Conservation (phyloP, 2,888 invertebrate species). For the Amphipoea lucens region DNA sequence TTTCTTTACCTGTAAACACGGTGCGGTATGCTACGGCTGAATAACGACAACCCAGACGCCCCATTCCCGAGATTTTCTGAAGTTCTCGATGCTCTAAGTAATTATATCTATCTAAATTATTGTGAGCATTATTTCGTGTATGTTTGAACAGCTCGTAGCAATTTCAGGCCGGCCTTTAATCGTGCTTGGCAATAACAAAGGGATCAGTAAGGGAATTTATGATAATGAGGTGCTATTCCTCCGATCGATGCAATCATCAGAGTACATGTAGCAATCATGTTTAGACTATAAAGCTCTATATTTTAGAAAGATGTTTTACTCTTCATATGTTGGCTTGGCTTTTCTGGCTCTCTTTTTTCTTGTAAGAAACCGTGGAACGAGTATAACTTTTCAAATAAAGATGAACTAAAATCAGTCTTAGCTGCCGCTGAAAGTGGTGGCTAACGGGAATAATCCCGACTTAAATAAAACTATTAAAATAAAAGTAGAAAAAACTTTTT, state of each 20-base stretch:
- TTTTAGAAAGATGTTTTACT: slow-evolving; percentile 4
- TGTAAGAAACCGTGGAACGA: background rate
- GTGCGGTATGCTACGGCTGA: slow-evolving; percentile 6
- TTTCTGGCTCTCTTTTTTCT: background rate
- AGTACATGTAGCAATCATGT: background rate
- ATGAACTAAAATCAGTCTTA: background rate
- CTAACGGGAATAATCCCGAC: too few relatives aligned
- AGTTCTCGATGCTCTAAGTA: slow-evolving; percentile 26
- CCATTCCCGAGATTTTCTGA: slow-evolving; percentile 42
- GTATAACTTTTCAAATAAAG: background rate
- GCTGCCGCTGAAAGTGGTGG: background rate
- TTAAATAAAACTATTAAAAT: too few relatives aligned
- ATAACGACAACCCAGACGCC: slow-evolving; percentile 30
- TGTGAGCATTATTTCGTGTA: slow-evolving; percentile 19
- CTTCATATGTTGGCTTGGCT: background rate
- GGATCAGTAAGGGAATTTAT: slow-evolving; percentile 35
- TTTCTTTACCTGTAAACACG: background rate
- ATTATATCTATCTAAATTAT: slow-evolving; percentile 34
- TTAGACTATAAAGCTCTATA: background rate
- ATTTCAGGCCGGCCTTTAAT: slow-evolving; percentile 32
- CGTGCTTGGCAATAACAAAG: slow-evolving; percentile 49
- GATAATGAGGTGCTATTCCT: slow-evolving; percentile 7
- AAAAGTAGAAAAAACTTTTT: too few relatives aligned
- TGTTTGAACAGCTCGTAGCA: slow-evolving; percentile 30
- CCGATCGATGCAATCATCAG: slow-evolving; percentile 2